These are phyloP conservation scores for Morinoia aosen DNA, from an alignment of 2,888 invertebrate species.

Conservation along the genomic window DNA sequence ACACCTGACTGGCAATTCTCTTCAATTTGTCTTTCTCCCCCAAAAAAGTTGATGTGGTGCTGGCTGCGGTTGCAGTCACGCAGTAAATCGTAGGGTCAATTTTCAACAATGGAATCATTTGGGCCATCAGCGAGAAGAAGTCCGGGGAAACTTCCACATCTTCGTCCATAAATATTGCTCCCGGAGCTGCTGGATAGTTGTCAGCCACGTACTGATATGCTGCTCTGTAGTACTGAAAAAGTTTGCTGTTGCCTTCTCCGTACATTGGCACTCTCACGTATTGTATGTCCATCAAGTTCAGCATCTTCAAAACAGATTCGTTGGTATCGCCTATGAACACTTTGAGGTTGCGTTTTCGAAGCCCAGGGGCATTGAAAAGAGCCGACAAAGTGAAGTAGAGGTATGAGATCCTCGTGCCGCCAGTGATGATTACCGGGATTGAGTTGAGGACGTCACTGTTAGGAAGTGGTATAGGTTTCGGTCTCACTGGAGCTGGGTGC, in stretches of 20 bases:
- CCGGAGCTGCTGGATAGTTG: constrained; percentile 59
- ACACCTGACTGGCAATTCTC: constrained; percentile 59
- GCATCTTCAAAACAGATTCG: constrained; percentile 46
- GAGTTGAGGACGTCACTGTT: constrained; percentile 41
- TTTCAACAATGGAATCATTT: constrained; percentile 60
- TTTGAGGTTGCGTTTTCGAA: constrained; percentile 55
- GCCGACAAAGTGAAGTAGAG: constrained; percentile 60
- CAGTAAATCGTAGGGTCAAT: constrained; percentile 63
- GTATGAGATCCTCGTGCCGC: constrained; percentile 63
- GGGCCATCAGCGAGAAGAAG: constrained; percentile 65
- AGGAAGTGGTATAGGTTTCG: constrained; percentile 45
- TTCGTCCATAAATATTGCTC: constrained; percentile 65
- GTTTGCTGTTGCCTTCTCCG: constrained; percentile 59
- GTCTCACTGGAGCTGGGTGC: constrained; percentile 56
- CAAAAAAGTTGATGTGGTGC: background rate
- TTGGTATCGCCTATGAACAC: constrained; percentile 60
- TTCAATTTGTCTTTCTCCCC: constrained; percentile 49
- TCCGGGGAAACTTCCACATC: constrained; percentile 66
- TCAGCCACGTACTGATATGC: constrained; percentile 58
- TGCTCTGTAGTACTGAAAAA: constrained; percentile 63
- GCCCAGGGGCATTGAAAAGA: constrained; percentile 60
- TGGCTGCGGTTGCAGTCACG: constrained; percentile 56
- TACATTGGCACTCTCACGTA: constrained; percentile 54
- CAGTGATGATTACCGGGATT: constrained; percentile 60
- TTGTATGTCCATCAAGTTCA: constrained; percentile 58